These are phyloP conservation scores for Centroberyx gerrardi DNA, from an alignment of 2,797 vertebrate species.

Conservation along the genomic window DNA sequence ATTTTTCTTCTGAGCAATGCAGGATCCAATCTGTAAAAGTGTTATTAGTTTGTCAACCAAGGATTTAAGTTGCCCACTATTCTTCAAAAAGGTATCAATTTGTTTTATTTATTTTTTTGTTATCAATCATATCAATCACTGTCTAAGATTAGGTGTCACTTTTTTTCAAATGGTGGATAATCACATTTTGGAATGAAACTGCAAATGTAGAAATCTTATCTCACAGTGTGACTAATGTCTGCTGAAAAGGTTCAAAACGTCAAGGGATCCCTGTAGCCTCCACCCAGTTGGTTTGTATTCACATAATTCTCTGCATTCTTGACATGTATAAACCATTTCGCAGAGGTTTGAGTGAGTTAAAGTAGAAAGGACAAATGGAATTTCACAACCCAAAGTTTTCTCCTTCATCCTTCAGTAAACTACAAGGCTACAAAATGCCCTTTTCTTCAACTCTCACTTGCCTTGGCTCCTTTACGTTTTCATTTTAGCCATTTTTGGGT, in stretches of 20 bases:
- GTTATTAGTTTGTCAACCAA: background rate
- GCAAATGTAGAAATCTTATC: background rate
- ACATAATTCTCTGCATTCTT: background rate
- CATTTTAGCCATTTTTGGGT: background rate
- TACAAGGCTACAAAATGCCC: background rate
- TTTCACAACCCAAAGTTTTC: background rate
- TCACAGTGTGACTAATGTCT: background rate
- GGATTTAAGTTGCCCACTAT: background rate
- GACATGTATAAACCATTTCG: background rate
- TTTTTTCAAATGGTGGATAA: conserved; percentile 7
- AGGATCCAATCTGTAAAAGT: conserved; percentile 17
- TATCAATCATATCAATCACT: conserved; percentile 6
- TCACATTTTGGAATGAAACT: conserved; percentile 5
- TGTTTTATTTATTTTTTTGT: conserved; percentile 6
- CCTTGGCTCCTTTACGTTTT: background rate
- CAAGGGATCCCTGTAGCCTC: background rate
- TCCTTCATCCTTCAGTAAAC: conserved; percentile 10
- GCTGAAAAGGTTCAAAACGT: background rate
- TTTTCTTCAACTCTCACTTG: conserved; percentile 3
- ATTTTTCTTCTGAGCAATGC: conserved; percentile 17
- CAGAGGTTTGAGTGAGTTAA: background rate
- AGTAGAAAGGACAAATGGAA: background rate
- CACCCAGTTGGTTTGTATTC: background rate
- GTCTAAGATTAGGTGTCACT: background rate
- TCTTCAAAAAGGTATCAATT: background rate